phyloP scores from a whole-genome alignment of 2,888 invertebrate species.

The Lydus trimaculatus region DNA sequence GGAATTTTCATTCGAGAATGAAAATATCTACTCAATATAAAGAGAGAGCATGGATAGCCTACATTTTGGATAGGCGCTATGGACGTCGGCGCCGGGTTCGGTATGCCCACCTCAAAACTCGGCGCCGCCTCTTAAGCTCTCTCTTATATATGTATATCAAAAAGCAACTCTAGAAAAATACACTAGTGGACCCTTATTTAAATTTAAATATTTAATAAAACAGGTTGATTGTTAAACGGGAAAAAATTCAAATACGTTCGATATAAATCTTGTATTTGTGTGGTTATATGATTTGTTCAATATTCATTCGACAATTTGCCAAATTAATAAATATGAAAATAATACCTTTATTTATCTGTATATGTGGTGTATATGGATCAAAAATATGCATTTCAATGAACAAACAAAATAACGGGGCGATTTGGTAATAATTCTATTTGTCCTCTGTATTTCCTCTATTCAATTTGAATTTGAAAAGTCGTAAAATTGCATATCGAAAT shows the following conservation, averaged over 20 bases:
- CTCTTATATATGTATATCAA: not conserved
- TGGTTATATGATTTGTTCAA: constrained; percentile 30
- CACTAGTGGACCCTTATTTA: not conserved
- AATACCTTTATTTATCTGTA: constrained; percentile 49
- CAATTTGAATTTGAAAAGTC: constrained; percentile 40
- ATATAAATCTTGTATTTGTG: too few relatives aligned
- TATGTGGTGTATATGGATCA: constrained; percentile 52
- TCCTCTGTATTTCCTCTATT: constrained; percentile 53
- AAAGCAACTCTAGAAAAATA: not conserved
- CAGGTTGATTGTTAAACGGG: too few relatives aligned
- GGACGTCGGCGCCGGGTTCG: constrained; percentile 6
- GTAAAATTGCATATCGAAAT: constrained; percentile 50
- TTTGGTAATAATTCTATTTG: constrained; percentile 60
- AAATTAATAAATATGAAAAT: constrained; percentile 33
- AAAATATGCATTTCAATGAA: constrained; percentile 57
- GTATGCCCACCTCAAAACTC: constrained; percentile 17
- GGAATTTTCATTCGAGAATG: constrained; percentile 1
- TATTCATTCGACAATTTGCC: constrained; percentile 25
- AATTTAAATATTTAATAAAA: constrained; percentile 20
- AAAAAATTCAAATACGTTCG: too few relatives aligned
- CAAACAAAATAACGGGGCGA: constrained; percentile 59
- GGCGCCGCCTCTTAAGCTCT: constrained; percentile 18
- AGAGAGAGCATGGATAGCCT: constrained; percentile 14
- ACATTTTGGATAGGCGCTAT: constrained; percentile 17
- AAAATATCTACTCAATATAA: not conserved